A percentile compares a stretch with the other conserved stretches of the same genome.
These are phyloP conservation scores for Danio rerio DNA, from an alignment of 2,113 vertebrate species.

Conservation along the genomic window GRCz12tu NC_133185.1:597501-598000, in stretches of 20 bases:
- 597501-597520: slow-evolving; percentile 95
- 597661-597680: too few relatives aligned
- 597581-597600: background rate
- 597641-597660: too few relatives aligned
- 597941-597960: background rate
- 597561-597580: background rate
- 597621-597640: too few relatives aligned
- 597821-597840: slow-evolving; percentile 61
- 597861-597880: slow-evolving; percentile 26
- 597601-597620: background rate
- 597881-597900: slow-evolving; percentile 41
- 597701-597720: too few relatives aligned
- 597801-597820: slow-evolving; percentile 61
- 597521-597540: slow-evolving; percentile 84
- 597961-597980: too few relatives aligned
- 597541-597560: slow-evolving; percentile 58
- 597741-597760: too few relatives aligned
- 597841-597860: background rate
- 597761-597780: too few relatives aligned
- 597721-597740: too few relatives aligned
- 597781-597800: slow-evolving; percentile 19
- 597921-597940: background rate
- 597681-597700: too few relatives aligned
- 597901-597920: slow-evolving; percentile 46
- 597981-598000: too few relatives aligned